phyloP scores from a whole-genome alignment of 2,888 invertebrate species.

The Ophraella communa region DNA sequence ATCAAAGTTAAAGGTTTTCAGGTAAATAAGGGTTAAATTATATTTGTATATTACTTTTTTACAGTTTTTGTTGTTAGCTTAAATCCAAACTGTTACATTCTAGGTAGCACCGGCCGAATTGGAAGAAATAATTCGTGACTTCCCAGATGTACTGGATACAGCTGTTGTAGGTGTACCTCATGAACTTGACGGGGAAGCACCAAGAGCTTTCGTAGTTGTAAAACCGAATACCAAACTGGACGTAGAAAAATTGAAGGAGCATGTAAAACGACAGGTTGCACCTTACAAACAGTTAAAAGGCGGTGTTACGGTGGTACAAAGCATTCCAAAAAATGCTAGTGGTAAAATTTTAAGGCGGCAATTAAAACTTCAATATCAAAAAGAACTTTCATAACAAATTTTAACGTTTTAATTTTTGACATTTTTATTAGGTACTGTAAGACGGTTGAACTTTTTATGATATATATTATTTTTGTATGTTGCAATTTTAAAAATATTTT shows the following conservation, averaged over 20 bases:
- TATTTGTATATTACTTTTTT: no score
- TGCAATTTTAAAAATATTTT: no score
- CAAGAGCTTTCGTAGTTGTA: slow-evolving; percentile 74
- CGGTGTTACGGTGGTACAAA: slow-evolving; percentile 62
- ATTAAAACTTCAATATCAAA: slow-evolving; percentile 45
- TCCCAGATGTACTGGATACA: slow-evolving; percentile 78
- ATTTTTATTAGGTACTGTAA: neutral
- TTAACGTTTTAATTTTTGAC: neutral
- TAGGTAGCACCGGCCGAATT: slow-evolving; percentile 86
- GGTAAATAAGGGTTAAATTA: no score
- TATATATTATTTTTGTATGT: no score
- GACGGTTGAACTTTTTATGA: neutral
- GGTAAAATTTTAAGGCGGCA: slow-evolving; percentile 67
- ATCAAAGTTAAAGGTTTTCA: slow-evolving; percentile 76
- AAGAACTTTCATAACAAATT: slow-evolving; percentile 63
- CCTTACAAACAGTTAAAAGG: slow-evolving; percentile 74
- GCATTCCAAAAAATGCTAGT: slow-evolving; percentile 65
- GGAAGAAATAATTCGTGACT: slow-evolving; percentile 74
- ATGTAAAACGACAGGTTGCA: slow-evolving; percentile 72
- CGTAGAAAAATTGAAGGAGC: slow-evolving; percentile 66
- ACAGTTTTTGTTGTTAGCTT: no score
- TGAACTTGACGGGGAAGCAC: slow-evolving; percentile 72
- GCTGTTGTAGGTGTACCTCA: slow-evolving; percentile 83
- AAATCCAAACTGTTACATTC: no score
- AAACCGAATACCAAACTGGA: slow-evolving; percentile 59